Evolutionary conservation across 2,113 vertebrate genomes (phyloP), one percentile per base, ranked within the genome.

Genomic region (Anthoscopus minutus): DNA sequence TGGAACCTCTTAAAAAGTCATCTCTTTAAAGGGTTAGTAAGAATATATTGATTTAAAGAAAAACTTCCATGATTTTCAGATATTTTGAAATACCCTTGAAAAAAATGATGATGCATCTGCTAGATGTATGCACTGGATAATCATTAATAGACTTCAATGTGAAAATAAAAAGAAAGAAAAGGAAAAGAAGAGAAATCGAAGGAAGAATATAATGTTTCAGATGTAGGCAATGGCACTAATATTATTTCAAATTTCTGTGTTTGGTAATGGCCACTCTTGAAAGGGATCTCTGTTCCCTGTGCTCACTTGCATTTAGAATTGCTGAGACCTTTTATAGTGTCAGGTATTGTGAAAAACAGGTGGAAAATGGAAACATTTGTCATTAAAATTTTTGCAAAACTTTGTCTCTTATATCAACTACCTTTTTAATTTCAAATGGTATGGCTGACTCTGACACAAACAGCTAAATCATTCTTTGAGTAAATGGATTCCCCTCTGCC

Each of bases 51-150:
- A 20, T 60, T 45, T 23, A 69, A 44, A 30, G 21, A 70, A 76
- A 84, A 70, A 7, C 1, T 17, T 10, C 71, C 17, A 45, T 10
- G 22, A 40, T 74, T 89, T 74, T 38, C 22, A 70, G 13, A 21
- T 69, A 31, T 56, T 86, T 60, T 57, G 16, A 81, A 83, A 64
- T 17, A 54, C 1, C 7, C 17, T 40, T 15, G 5, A 9, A 45
- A 76, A 64, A 60, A 25, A 7, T 0, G 0, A 31, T 30, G 25
- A 5, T 2, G 0, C 1, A 40, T 58, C 25, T 82, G 7, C 6
- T 60, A 19, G 27, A 3, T 56, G 21, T 47, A 40, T 48, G 50
- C 4, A 80, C 2, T 72, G 9, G 11, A 56, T 33, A 77, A 64
- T 10, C 66, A 44, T 56, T 86, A 5, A 21, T 50, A 27, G 30